Evolutionary conservation across 2,797 vertebrate species (phyloP).

Genomic region (Rhinoraja longicauda): DNA sequence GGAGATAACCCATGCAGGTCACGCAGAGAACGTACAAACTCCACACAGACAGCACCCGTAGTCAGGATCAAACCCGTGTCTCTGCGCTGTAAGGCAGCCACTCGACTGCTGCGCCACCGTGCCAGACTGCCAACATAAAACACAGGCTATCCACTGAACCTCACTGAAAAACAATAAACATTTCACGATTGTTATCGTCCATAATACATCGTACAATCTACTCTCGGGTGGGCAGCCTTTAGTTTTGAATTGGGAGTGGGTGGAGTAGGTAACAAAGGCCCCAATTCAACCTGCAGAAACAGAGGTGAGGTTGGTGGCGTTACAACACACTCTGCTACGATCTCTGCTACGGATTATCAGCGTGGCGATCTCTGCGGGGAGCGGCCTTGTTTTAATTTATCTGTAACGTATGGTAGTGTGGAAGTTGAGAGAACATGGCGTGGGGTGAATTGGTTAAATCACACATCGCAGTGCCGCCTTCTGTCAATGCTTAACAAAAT

Average conservation of each 20-base stretch:
- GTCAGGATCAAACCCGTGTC: no score
- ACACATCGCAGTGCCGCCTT: not conserved
- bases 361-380: not conserved
- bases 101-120: no score
- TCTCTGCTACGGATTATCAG: not conserved
- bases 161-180: not conserved
- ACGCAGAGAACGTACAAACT: no score
- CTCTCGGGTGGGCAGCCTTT: not conserved
- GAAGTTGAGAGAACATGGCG: not conserved
- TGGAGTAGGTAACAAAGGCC: not conserved
- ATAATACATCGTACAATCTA: not conserved
- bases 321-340: not conserved
- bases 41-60: no score
- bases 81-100: no score
- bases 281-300: not conserved
- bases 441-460: not conserved
- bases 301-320: no score
- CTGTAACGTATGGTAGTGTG: not conserved
- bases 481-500: conserved; percentile 8
- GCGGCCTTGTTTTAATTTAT: not conserved
- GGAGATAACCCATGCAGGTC: no score
- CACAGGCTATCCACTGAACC: not conserved
- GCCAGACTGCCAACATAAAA: no score
- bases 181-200: not conserved
- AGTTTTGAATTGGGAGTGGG: not conserved